A percentile compares a stretch with the other conserved stretches of the same genome.
Conservation (phyloP, 2,797 vertebrate species). For the Rhynchonycteris naso region DNA sequence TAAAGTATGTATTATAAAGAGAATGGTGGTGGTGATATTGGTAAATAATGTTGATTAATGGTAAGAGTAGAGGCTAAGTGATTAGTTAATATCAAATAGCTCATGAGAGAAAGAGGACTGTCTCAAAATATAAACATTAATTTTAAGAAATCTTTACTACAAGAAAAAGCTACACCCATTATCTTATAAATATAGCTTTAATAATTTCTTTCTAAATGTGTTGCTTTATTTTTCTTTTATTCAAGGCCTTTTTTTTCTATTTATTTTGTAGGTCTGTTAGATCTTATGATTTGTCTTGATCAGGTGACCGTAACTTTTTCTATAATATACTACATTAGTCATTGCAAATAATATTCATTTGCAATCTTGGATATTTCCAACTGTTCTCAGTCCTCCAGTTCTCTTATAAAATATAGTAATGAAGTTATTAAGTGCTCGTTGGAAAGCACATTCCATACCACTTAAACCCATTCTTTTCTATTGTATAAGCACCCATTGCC, state of each 20-base stretch:
- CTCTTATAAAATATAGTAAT: background rate
- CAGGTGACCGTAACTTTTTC: background rate
- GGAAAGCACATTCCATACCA: background rate
- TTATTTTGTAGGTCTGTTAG: background rate
- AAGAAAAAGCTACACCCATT: background rate
- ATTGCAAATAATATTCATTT: background rate
- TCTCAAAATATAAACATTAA: background rate
- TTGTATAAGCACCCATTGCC: background rate
- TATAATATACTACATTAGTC: background rate
- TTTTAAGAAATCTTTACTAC: slow-evolving; percentile 16
- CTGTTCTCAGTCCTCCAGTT: background rate
- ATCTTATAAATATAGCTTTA: background rate
- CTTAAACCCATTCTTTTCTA: background rate
- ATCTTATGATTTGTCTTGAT: background rate
- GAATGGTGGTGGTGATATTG: background rate
- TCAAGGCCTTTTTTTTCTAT: background rate
- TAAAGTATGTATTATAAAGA: background rate
- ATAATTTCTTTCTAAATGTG: background rate
- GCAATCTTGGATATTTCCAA: background rate
- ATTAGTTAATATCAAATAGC: background rate
- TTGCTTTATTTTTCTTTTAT: slow-evolving; percentile 3
- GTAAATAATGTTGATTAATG: background rate
- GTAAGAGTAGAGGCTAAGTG: background rate
- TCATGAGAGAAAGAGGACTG: background rate
- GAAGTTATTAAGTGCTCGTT: background rate